Conservation (phyloP, 2,113 vertebrate species). For the Campylomormyrus tamandua region DNA sequence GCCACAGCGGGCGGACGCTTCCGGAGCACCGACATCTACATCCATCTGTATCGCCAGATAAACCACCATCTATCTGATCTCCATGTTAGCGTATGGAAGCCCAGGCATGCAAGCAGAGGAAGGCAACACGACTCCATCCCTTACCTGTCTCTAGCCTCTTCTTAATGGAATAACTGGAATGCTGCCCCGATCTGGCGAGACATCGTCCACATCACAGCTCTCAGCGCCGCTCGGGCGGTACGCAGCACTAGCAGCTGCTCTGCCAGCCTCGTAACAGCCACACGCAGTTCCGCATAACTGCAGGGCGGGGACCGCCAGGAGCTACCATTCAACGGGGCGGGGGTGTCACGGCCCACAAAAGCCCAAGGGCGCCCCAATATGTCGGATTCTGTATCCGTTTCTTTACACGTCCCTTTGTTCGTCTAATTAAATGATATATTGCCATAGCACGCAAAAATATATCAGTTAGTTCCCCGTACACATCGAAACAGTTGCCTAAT, state of each 20-base stretch:
- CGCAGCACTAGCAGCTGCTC: neutral
- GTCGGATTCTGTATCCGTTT: neutral
- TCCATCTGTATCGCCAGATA: neutral
- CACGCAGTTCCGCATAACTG: constrained; percentile 55
- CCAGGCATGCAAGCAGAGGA: neutral
- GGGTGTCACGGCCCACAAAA: neutral
- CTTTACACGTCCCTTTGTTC: neutral
- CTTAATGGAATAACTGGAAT: neutral
- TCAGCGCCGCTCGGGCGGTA: neutral
- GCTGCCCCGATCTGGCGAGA: neutral
- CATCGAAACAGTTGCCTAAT: neutral
- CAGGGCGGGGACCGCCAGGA: constrained; percentile 22
- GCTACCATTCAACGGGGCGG: constrained; percentile 27
- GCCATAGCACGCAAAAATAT: neutral
- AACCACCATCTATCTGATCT: neutral
- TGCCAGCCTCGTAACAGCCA: constrained; percentile 24
- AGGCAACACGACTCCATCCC: neutral
- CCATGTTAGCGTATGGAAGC: neutral
- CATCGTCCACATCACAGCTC: neutral
- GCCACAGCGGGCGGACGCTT: neutral
- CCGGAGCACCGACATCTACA: neutral
- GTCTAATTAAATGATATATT: neutral
- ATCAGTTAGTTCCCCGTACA: neutral
- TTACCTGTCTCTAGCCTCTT: neutral
- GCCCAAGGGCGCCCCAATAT: neutral